A percentile compares a stretch with the other conserved stretches of the same genome.
These are phyloP conservation scores for Gallinago media DNA, from an alignment of 2,113 vertebrate species.

Conservation along the genomic window DNA sequence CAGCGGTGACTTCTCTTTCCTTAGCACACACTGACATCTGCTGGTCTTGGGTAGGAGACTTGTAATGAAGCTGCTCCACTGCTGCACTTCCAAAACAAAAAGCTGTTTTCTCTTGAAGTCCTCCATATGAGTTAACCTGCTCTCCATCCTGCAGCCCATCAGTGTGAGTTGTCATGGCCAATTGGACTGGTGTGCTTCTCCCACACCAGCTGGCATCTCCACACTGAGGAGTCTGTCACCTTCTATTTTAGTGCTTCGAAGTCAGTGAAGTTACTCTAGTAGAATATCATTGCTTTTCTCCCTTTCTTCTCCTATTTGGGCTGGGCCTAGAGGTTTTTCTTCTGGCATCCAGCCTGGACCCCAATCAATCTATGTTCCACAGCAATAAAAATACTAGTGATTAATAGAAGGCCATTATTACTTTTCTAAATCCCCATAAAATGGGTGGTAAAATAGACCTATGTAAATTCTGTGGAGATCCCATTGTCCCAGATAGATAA, in stretches of 20 bases:
- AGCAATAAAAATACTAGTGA: background rate
- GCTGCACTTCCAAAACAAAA: background rate
- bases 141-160: background rate
- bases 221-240: background rate
- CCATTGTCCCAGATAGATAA: background rate
- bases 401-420: background rate
- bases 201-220: background rate
- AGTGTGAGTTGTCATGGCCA: background rate
- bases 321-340: background rate
- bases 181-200: background rate
- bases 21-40: slow-evolving; percentile 69
- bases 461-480: background rate
- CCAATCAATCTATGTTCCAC: background rate
- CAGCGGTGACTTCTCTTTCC: background rate
- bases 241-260: background rate
- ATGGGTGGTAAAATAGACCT: background rate
- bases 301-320: background rate
- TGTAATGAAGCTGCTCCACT: background rate
- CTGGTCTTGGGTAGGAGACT: background rate
- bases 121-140: rapidly evolving
- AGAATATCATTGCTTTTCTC: background rate
- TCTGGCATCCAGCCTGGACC: background rate
- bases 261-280: background rate
- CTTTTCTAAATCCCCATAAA: background rate
- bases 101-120: background rate